Evolutionary conservation across 2,113 vertebrate species (phyloP).

Genomic region (Pollimyrus isidori): DNA sequence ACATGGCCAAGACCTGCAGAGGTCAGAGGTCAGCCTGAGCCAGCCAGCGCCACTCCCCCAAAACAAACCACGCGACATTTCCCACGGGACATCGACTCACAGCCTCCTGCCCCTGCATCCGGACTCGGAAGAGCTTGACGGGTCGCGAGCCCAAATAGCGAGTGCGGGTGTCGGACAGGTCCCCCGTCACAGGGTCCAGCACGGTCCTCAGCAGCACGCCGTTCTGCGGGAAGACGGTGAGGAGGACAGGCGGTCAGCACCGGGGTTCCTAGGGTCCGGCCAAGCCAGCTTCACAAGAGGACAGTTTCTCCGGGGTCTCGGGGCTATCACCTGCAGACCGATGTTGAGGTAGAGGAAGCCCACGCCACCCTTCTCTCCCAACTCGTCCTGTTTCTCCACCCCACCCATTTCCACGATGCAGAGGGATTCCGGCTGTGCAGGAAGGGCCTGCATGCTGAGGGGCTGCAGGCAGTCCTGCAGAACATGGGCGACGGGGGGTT

Average conservation of each 20-base stretch:
- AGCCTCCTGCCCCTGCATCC: slow-evolving; percentile 98
- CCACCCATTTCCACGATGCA: slow-evolving; percentile 99
- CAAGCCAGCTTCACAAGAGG: background rate
- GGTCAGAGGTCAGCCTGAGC: background rate
- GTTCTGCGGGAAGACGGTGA: slow-evolving; percentile 59
- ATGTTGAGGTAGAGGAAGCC: slow-evolving; percentile 97
- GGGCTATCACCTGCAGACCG: slow-evolving; percentile 76
- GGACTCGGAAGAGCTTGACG: slow-evolving; percentile 91
- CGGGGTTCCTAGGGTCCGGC: background rate
- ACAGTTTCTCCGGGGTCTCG: background rate
- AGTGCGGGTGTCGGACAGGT: slow-evolving; percentile 91
- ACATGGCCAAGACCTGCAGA: slow-evolving; percentile 90
- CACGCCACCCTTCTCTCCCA: slow-evolving; percentile 88
- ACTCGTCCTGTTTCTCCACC: slow-evolving; percentile 91
- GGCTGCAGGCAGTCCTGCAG: slow-evolving; percentile 89
- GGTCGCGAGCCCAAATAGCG: slow-evolving; percentile 90
- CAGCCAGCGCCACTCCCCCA: background rate
- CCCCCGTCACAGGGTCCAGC: slow-evolving; percentile 89
- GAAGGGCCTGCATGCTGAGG: slow-evolving; percentile 94
- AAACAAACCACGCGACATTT: background rate
- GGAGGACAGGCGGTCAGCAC: background rate
- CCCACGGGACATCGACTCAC: slow-evolving; percentile 59
- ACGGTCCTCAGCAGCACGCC: slow-evolving; percentile 91
- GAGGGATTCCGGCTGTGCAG: slow-evolving; percentile 88
- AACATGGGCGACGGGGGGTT: background rate